Percentiles rank a stretch among this genome's conserved stretches.
phyloP scores from a whole-genome alignment of 2,113 vertebrate genomes.

The Thamnophis sirtalis region DNA sequence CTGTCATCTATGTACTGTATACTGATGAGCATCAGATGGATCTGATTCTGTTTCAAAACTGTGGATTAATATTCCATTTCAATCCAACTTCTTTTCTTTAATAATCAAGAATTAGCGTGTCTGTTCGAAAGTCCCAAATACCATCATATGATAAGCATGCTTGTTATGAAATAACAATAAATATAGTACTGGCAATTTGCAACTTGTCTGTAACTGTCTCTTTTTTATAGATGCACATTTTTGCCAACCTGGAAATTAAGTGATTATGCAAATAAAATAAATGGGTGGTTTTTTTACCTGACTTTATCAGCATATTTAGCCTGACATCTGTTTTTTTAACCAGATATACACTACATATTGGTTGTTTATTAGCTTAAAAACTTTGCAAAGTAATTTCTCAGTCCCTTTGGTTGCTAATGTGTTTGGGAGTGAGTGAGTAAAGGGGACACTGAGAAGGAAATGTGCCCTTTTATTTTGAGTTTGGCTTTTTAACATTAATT shows the following conservation, averaged over 20 bases:
- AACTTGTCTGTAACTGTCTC: background rate
- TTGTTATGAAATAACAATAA: background rate
- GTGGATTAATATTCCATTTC: background rate
- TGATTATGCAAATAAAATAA: background rate
- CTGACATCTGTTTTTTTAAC: background rate
- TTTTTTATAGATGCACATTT: background rate
- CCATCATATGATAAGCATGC: background rate
- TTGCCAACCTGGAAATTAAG: background rate
- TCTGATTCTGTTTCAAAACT: background rate
- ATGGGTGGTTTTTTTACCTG: background rate
- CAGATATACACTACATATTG: background rate
- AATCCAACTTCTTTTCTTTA: background rate
- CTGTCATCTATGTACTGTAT: background rate
- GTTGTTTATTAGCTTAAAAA: background rate
- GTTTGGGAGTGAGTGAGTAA: background rate
- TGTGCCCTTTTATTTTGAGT: background rate
- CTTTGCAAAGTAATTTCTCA: background rate
- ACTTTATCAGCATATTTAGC: background rate
- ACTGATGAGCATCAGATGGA: background rate
- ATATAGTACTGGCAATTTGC: background rate
- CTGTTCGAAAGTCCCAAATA: background rate
- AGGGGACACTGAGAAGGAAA: background rate
- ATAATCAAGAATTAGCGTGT: fast-evolving
- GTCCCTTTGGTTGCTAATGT: slow-evolving; percentile 11
- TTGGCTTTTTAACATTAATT: slow-evolving; percentile 15